A percentile compares a stretch with the other conserved stretches of the same genome.
Evolutionary conservation across 2,888 invertebrate species (phyloP).

Genomic region (Sarcophaga carnaria): DNA sequence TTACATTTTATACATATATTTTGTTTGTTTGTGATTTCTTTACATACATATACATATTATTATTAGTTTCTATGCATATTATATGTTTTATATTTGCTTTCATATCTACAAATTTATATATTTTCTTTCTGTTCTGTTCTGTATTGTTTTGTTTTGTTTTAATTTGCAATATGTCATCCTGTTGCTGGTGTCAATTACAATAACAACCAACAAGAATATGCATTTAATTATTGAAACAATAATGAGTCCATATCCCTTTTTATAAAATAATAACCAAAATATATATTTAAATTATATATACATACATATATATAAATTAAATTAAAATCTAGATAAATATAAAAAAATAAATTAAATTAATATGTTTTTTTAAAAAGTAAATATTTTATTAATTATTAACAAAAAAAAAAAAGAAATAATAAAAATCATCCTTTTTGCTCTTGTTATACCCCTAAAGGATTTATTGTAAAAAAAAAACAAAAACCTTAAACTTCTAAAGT

Average conservation of each 20-base stretch:
- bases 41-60: background rate
- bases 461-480: slow-evolving; percentile 34
- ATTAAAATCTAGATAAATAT: slow-evolving; percentile 53
- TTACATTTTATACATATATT: background rate
- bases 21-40: too few relatives aligned
- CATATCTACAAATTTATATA: background rate
- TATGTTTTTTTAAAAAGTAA: slow-evolving; percentile 23
- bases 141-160: too few relatives aligned
- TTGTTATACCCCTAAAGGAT: background rate
- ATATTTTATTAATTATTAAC: slow-evolving; percentile 9
- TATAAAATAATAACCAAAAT: slow-evolving; percentile 54
- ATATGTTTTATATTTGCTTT: background rate
- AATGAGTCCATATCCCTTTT: slow-evolving; percentile 67
- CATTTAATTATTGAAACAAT: slow-evolving; percentile 67
- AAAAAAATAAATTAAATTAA: slow-evolving; percentile 24
- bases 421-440: background rate
- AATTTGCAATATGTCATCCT: background rate
- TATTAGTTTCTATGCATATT: background rate
- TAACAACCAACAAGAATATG: slow-evolving; percentile 42
- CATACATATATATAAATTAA: too few relatives aligned
- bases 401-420: background rate
- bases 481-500: slow-evolving; percentile 37
- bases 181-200: slow-evolving; percentile 63
- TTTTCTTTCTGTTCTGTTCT: too few relatives aligned
- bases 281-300: slow-evolving; percentile 18